Conservation (phyloP, 1,140 invertebrate genomes). For the Aleiodes sp. region DNA sequence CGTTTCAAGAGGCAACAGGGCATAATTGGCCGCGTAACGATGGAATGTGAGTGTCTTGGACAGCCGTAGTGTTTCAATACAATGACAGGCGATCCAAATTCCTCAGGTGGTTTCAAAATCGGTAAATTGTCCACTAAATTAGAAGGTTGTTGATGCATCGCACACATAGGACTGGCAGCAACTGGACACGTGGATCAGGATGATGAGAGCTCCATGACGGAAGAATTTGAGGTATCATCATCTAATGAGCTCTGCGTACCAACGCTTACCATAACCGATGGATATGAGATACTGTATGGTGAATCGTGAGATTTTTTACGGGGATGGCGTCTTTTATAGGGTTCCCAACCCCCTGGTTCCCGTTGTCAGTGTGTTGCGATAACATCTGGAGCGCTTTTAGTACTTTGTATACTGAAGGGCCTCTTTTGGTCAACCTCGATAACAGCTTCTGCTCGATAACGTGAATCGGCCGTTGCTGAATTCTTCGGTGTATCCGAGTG, state of each 20-base stretch:
- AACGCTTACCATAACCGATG: constrained; percentile 44
- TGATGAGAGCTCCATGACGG: constrained; percentile 47
- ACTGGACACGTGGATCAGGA: constrained; percentile 54
- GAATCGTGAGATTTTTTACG: constrained; percentile 51
- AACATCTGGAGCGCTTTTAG: constrained; percentile 87
- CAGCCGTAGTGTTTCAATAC: constrained; percentile 49
- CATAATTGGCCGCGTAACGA: constrained; percentile 43
- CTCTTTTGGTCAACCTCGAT: constrained; percentile 73
- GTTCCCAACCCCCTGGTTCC: constrained; percentile 67
- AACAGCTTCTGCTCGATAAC: constrained; percentile 72
- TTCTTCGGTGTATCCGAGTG: constrained; percentile 28
- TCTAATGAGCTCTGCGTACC: constrained; percentile 60
- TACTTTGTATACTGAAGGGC: constrained; percentile 79
- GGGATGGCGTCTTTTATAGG: constrained; percentile 69
- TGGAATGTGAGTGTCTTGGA: constrained; percentile 47
- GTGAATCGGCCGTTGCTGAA: constrained; percentile 50
- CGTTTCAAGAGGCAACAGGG: constrained; percentile 51
- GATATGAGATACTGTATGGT: background rate
- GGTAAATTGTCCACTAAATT: constrained; percentile 33
- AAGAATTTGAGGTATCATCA: constrained; percentile 51
- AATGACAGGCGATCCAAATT: constrained; percentile 42
- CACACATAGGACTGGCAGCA: background rate
- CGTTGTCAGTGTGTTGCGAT: constrained; percentile 83
- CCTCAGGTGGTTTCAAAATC: constrained; percentile 50
- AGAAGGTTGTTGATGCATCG: background rate